These are phyloP conservation scores for Enteromius anoplus DNA, from an alignment of 2,797 vertebrate species.

Conservation along the genomic window DNA sequence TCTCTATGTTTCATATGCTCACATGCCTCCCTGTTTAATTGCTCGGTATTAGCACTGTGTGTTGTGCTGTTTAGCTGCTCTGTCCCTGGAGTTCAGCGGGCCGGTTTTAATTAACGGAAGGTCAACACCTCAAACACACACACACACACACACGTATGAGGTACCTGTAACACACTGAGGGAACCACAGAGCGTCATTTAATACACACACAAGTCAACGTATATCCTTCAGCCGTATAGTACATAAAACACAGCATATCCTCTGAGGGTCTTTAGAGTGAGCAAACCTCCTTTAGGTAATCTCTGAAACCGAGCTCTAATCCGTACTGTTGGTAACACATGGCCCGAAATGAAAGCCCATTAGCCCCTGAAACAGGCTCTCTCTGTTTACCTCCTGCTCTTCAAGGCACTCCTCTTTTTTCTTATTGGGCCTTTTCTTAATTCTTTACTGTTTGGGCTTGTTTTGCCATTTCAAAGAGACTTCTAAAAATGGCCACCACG, in stretches of 20 bases:
- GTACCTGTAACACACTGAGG: conserved; percentile 29
- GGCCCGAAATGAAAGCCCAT: conserved; percentile 33
- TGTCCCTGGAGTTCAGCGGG: conserved; percentile 40
- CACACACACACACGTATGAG: not conserved
- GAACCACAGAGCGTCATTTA: conserved; percentile 18
- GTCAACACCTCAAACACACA: conserved; percentile 72
- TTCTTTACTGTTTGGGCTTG: conserved; percentile 13
- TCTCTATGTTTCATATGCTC: conserved; percentile 25
- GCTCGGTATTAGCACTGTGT: conserved; percentile 33
- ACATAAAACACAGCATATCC: conserved; percentile 67
- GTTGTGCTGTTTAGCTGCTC: conserved; percentile 45
- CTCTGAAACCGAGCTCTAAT: conserved; percentile 75
- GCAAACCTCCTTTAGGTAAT: conserved; percentile 74
- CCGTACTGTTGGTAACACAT: conserved; percentile 69
- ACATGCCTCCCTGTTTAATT: conserved; percentile 39
- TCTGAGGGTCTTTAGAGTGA: conserved; percentile 73
- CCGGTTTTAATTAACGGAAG: conserved; percentile 80
- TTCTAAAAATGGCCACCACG: conserved; percentile 38
- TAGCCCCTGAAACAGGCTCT: conserved; percentile 30
- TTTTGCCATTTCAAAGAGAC: conserved; percentile 30
- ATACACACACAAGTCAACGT: conserved; percentile 7
- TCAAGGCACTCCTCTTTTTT: conserved; percentile 2
- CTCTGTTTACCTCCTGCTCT: conserved; percentile 3
- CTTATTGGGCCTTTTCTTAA: conserved; percentile 21
- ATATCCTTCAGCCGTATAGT: conserved; percentile 56